Base-by-base conservation (phyloP, 2,113 vertebrate species). In the Hirundichthys speculiger region DNA sequence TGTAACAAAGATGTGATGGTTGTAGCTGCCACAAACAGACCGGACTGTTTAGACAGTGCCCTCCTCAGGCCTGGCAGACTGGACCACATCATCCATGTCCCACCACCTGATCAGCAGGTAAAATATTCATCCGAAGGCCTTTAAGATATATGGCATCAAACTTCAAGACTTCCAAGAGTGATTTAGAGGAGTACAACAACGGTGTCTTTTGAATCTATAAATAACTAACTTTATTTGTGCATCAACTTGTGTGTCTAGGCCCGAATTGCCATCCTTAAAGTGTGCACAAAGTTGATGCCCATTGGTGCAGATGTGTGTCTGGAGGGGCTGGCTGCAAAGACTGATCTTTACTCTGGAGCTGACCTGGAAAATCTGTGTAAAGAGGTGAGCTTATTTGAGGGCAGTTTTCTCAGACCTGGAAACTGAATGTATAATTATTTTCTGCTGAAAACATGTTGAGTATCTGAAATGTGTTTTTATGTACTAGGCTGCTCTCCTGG, bases 11-110 rank as follows among this genome's bases (percentile, higher is more conserved):
- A 92, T 5, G 93, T 98, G 62, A 92, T 96, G 88, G 90, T 99
- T 27, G 88, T 98, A 42, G 96, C 96, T 4, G 96, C 97, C 54
- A 99, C 97, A 58, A 99, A 99, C 77, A 93, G 96, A 85, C 96
- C 95, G 0, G 95, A 96, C 46, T 84, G 90, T 49, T 64, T 99
- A 75, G 98, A 99, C 86, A 93, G 94, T 19, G 98, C 98, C 43
- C 91, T 99, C 55, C 66, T 99, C 69, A 93, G 98, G 19, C 98
- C 98, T 1, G 98, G 97, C 18, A 94, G 98, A 61, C 69, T 99
- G 13, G 97, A 99, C 86, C 94, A 93, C 74, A 81, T 98, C 47
- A 93, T 99, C 52, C 96, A 94, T 30, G 89, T 99, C 22, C 95
- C 98, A 13, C 95, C 96, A 53, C 98, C 98, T 11, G 95, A 98